Conservation (phyloP, 2,888 invertebrate genomes). For the Ischnura elegans region DNA sequence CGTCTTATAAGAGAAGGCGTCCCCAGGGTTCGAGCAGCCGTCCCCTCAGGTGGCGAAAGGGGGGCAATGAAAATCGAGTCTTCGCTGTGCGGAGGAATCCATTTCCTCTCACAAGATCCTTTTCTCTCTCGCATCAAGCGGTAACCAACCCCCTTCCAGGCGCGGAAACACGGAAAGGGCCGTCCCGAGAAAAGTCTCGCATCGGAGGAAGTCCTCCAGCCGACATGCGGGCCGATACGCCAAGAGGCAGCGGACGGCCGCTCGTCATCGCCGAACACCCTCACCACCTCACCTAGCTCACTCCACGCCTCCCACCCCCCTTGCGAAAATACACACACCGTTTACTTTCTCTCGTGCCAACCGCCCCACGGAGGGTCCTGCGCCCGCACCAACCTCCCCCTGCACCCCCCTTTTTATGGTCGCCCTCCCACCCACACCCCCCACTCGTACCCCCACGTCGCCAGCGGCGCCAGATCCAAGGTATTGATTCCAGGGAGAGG, state of each 20-base stretch:
- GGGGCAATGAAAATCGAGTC: conserved; percentile 1
- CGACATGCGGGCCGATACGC: background rate
- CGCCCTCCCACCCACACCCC: background rate
- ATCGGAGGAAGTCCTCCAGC: background rate
- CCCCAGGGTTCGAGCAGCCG: conserved; percentile 59
- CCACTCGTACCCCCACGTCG: conserved; percentile 34
- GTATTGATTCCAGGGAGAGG: conserved; percentile 49
- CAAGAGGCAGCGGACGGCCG: background rate
- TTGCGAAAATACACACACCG: conserved; percentile 64
- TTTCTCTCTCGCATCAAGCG: background rate
- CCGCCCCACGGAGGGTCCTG: background rate
- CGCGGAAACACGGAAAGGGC: conserved; percentile 34
- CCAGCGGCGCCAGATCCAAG: conserved; percentile 63
- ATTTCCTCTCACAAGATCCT: background rate
- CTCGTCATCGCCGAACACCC: background rate
- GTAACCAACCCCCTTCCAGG: background rate
- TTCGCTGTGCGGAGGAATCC: background rate
- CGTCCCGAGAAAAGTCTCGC: conserved; percentile 60
- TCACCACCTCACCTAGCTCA: background rate
- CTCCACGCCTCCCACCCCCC: conserved; percentile 6
- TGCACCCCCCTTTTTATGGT: background rate
- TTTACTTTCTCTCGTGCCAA: conserved; percentile 26
- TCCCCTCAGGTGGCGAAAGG: conserved; percentile 41
- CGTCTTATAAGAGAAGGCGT: background rate
- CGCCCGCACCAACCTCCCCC: background rate